These are phyloP conservation scores for Amphimedon queenslandica DNA, from an alignment of 37 sponge, comb jelly and placozoan genomes.

Conservation along the genomic window DNA sequence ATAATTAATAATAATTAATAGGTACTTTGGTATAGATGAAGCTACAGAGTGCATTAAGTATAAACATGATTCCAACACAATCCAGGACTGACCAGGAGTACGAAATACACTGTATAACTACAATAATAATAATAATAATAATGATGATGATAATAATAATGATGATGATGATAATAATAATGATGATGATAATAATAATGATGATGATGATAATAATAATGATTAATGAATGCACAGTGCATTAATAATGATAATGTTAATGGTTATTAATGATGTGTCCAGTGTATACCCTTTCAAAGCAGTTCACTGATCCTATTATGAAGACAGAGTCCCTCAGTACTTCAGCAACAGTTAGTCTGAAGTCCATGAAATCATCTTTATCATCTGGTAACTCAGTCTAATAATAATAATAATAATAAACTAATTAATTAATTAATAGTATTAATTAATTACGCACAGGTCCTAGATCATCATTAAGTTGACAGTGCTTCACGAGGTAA, in stretches of 20 bases:
- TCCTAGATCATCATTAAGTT: slow-evolving; percentile 64
- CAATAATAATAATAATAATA: not conserved
- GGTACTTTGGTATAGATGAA: slow-evolving; percentile 35
- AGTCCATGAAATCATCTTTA: slow-evolving; percentile 54
- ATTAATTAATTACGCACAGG: slow-evolving; percentile 25
- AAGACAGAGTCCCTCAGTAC: slow-evolving; percentile 71
- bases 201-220: not conserved
- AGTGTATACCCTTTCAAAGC: slow-evolving; percentile 28
- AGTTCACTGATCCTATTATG: slow-evolving; percentile 51
- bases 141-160: too few relatives aligned
- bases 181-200: too few relatives aligned
- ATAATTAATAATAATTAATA: not conserved
- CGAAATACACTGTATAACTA: slow-evolving; percentile 45
- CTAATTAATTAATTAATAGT: too few relatives aligned
- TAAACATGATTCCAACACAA: slow-evolving; percentile 63
- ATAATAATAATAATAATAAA: not conserved
- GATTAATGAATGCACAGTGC: too few relatives aligned
- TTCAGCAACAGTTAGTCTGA: slow-evolving; percentile 52
- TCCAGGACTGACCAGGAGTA: slow-evolving; percentile 58
- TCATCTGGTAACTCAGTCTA: slow-evolving; percentile 48
- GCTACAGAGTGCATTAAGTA: slow-evolving; percentile 77
- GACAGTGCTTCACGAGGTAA: slow-evolving; percentile 67
- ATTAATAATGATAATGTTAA: not conserved
- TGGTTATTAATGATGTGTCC: not conserved
- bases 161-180: too few relatives aligned